Percentiles rank a stretch among this genome's conserved stretches.
These are phyloP conservation scores for Ardeotis arabs DNA, from an alignment of 2,113 vertebrate genomes.

Conservation along the genomic window DNA sequence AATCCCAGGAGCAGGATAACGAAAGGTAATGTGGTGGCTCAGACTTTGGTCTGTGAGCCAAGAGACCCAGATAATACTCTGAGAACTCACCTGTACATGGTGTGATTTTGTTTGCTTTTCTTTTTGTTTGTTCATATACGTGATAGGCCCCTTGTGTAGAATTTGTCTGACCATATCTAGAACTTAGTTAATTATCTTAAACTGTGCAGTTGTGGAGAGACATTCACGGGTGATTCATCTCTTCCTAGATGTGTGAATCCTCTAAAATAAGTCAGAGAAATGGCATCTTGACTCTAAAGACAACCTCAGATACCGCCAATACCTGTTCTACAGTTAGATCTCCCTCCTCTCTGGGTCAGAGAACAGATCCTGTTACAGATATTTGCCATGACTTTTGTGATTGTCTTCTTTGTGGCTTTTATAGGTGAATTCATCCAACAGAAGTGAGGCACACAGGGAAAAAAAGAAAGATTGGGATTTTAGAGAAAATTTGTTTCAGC, in stretches of 20 bases:
- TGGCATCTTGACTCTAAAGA: neutral
- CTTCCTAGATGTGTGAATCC: neutral
- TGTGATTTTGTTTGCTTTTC: neutral
- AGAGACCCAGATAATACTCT: neutral
- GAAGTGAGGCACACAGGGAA: neutral
- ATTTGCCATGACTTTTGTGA: neutral
- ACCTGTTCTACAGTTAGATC: neutral
- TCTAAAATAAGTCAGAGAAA: neutral
- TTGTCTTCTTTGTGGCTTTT: neutral
- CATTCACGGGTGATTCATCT: neutral
- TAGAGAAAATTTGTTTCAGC: neutral
- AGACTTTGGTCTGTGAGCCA: neutral
- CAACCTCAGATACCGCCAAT: neutral
- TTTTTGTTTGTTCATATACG: neutral
- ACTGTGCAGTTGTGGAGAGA: neutral
- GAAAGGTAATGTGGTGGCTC: neutral
- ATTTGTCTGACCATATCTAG: neutral
- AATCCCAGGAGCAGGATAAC: neutral
- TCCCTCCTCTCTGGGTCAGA: neutral
- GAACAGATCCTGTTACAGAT: neutral
- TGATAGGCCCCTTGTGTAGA: accelerated
- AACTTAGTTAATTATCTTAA: neutral
- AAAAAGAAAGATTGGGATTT: neutral
- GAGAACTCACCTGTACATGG: neutral
- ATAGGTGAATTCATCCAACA: neutral